A percentile compares a stretch with the other conserved stretches of the same genome.
phyloP scores from a whole-genome alignment of 2,797 vertebrate species.

The Meriones psammophilus region DNA sequence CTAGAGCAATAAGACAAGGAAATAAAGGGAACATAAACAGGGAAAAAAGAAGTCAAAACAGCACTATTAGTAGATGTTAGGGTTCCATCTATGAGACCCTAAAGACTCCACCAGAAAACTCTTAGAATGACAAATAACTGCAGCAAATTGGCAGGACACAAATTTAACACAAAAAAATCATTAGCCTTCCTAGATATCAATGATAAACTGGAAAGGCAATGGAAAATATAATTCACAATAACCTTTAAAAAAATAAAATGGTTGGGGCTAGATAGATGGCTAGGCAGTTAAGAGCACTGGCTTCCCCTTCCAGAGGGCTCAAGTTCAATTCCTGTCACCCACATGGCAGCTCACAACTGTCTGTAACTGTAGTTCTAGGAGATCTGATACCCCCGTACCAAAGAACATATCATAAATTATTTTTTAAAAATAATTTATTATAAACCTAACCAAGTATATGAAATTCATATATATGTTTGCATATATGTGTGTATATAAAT shows the following conservation, averaged over 20 bases:
- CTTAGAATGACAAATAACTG: neutral
- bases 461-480: no score
- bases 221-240: neutral
- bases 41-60: neutral
- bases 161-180: neutral
- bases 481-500: no score
- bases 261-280: neutral
- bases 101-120: neutral
- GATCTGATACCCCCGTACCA: neutral
- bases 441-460: neutral
- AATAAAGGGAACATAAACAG: neutral
- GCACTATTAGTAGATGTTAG: neutral
- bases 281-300: neutral
- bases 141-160: neutral
- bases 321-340: neutral
- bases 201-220: neutral
- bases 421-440: neutral
- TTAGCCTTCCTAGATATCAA: neutral
- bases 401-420: neutral
- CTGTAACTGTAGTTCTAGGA: no score
- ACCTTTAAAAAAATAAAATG: neutral
- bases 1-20: neutral
- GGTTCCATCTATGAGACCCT: neutral
- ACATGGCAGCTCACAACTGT: neutral
- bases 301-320: neutral